Base-by-base conservation (phyloP, 2,888 invertebrate genomes). In the Pristionchus japonicus region DNA sequence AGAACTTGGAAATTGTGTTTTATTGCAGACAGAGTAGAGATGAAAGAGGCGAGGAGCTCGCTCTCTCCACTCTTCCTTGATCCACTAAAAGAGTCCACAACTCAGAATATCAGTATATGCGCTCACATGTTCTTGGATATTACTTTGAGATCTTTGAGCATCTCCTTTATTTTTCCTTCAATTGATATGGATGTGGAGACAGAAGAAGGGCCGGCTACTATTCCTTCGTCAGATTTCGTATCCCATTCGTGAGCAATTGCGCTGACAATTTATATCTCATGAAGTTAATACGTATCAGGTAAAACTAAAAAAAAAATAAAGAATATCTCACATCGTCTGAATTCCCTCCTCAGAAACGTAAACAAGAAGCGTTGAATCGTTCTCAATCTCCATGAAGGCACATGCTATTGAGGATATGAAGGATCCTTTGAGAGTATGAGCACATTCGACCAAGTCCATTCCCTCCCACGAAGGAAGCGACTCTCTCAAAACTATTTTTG, bases 1-100 rank as follows among this genome's bases (percentile, higher is more conserved):
- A 82, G 31, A 3, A 82, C 82, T 49, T 82, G 37, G 40, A 82
- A 47, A 20, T 82, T 82, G 27, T 82, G 49, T 49, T 82, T 82
- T 9, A 82, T 74, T 13, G 74, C 23, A 17, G 74, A n/a, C 7
- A 74, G 74, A n/a, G 74, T 74, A 3, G 74, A 40, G 20, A 74
- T 40, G 11, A 74, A 40, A 17, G 37, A 23, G 7, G 31, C 11
- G 11, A 74, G 17, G 23, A 74, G 17, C 13, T 74, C 74, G 7
- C 40, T 40, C n/a, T 74, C 74, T 23, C 43, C 74, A 23, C n/a
- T 40, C 74, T 74, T 74, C 6, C 23, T 23, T 74, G 74, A 74
- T 40, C 74, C 74, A 40, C 74, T 74, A n/a, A 11, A 70, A 43
- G 23, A 23, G n/a, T 4, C 20, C 0, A 40, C 74, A 40, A n/a